phyloP scores from a whole-genome alignment of 2,888 invertebrate genomes.

The Platerodrilus igneus region DNA sequence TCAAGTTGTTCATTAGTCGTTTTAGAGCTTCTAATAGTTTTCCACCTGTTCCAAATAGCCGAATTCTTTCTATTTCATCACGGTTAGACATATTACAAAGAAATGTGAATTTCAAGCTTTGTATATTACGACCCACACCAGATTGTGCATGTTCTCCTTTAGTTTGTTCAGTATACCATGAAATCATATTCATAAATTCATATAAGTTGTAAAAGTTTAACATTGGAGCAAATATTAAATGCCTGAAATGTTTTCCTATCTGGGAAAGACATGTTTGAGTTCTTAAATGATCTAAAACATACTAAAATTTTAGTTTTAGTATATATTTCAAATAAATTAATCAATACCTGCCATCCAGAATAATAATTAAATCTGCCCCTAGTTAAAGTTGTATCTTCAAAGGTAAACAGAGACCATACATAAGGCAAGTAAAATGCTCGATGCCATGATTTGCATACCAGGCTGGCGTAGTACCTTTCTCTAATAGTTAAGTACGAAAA shows the following conservation, averaged over 20 bases:
- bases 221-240: slow-evolving; percentile 67
- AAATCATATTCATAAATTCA: slow-evolving; percentile 78
- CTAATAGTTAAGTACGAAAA: slow-evolving; percentile 63
- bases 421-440: slow-evolving; percentile 66
- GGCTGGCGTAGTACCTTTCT: slow-evolving; percentile 69
- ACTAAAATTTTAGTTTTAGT: slow-evolving; percentile 45
- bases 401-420: slow-evolving; percentile 70
- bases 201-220: slow-evolving; percentile 76
- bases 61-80: slow-evolving; percentile 57
- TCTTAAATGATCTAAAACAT: slow-evolving; percentile 68
- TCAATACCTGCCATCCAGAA: slow-evolving; percentile 74
- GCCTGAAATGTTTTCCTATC: slow-evolving; percentile 62
- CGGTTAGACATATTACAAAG: slow-evolving; percentile 67
- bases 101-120: slow-evolving; percentile 64
- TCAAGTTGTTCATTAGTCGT: slow-evolving; percentile 62
- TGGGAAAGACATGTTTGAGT: slow-evolving; percentile 66
- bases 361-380: slow-evolving; percentile 74
- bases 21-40: slow-evolving; percentile 62
- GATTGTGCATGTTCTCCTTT: slow-evolving; percentile 32
- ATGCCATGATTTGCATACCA: slow-evolving; percentile 64
- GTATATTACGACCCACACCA: slow-evolving; percentile 56
- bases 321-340: slow-evolving; percentile 3
- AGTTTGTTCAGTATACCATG: slow-evolving; percentile 64
- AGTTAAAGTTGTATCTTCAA: slow-evolving; percentile 69
- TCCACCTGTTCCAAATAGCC: slow-evolving; percentile 75